Percentiles rank a stretch among this genome's conserved stretches.
phyloP scores from a whole-genome alignment of 1,140 invertebrate genomes.

The Spodoptera frugiperda region DNA sequence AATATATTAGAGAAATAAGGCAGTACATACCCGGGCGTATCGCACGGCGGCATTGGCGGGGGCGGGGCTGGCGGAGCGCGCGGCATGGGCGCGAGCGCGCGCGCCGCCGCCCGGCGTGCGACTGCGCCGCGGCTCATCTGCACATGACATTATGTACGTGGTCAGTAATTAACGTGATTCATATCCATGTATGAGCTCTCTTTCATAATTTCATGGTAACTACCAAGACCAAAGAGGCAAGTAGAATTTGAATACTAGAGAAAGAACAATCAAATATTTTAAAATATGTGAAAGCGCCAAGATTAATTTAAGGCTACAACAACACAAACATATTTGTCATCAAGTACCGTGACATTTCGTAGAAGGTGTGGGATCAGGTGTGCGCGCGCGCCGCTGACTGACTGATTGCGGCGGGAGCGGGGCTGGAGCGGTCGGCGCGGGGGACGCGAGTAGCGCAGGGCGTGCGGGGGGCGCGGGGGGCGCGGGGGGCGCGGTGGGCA shows the following conservation, averaged over 20 bases:
- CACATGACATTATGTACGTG: background rate
- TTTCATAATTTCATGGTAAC: too few species aligned
- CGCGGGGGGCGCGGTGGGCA: conserved; percentile 57
- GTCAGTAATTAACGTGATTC: background rate
- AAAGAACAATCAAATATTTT: too few species aligned
- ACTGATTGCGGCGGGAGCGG: conserved; percentile 66
- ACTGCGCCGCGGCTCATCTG: conserved; percentile 53
- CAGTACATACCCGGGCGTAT: conserved; percentile 50
- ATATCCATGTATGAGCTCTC: too few species aligned
- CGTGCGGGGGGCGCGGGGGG: conserved; percentile 43
- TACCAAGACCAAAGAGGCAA: too few species aligned
- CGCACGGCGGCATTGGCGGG: conserved; percentile 34
- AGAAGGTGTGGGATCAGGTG: conserved; percentile 33
- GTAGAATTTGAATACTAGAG: too few species aligned
- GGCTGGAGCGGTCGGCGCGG: conserved; percentile 45
- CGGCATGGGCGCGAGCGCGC: conserved; percentile 44
- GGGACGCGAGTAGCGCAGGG: conserved; percentile 62
- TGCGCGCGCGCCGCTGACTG: conserved; percentile 60
- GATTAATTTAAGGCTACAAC: too few species aligned
- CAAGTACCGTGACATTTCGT: background rate
- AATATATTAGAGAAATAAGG: too few species aligned
- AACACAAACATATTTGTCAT: too few species aligned
- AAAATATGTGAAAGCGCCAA: too few species aligned
- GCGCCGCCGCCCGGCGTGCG: conserved; percentile 62
- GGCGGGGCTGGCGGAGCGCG: background rate